A percentile compares a stretch with the other conserved stretches of the same genome.
These are phyloP conservation scores for Porites rus DNA, from an alignment of 92 coral and sea anemone genomes.

Conservation along the genomic window DNA sequence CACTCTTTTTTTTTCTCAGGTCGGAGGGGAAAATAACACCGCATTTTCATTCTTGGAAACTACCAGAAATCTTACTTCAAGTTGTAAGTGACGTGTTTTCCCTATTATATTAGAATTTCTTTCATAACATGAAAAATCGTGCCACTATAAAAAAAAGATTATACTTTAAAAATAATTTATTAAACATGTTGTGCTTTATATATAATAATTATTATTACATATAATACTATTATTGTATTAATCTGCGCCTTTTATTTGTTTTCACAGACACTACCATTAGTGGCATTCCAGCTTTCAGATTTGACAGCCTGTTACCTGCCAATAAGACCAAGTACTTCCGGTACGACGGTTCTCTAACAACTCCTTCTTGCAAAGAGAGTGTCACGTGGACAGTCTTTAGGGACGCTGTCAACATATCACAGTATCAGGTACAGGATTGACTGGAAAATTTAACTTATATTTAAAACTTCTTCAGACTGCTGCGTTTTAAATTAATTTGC, in stretches of 20 bases:
- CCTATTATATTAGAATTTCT: background rate
- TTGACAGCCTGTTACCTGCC: constrained; percentile 9
- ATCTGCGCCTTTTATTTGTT: background rate
- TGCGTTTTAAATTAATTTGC: too few species aligned
- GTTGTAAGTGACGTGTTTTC: background rate
- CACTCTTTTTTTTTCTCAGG: background rate
- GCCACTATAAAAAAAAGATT: too few species aligned
- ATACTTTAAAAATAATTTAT: too few species aligned
- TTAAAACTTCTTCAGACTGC: too few species aligned
- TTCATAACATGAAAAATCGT: background rate
- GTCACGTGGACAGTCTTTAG: constrained; percentile 57
- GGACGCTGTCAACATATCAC: constrained; percentile 15
- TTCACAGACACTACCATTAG: background rate
- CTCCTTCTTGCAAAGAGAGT: constrained; percentile 22
- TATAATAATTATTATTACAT: too few species aligned
- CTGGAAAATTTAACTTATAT: too few species aligned
- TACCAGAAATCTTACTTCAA: background rate
- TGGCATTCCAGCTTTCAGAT: background rate
- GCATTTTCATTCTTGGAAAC: constrained; percentile 3
- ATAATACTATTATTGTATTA: background rate
- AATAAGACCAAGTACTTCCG: constrained; percentile 31
- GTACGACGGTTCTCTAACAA: constrained; percentile 39
- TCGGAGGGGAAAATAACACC: background rate
- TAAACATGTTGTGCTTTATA: too few species aligned
- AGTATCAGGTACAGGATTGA: constrained; percentile 7